phyloP scores from a whole-genome alignment of 1,140 invertebrate genomes.

The Cyrtorhinus lividipennis region DNA sequence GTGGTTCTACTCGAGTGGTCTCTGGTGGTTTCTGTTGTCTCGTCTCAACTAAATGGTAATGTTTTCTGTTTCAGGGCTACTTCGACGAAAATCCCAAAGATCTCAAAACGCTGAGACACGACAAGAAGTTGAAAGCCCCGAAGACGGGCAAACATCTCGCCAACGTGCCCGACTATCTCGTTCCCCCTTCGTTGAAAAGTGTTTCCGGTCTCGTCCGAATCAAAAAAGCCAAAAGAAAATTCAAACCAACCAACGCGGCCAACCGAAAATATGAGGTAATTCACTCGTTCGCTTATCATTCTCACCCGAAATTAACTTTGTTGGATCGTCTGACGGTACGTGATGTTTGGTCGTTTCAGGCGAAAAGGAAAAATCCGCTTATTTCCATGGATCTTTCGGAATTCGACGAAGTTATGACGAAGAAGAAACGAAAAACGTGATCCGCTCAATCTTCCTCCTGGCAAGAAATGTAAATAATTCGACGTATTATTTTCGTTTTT shows the following conservation, averaged over 20 bases:
- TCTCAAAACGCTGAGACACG: slow-evolving; percentile 73
- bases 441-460: slow-evolving; percentile 38
- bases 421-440: neutral
- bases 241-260: neutral
- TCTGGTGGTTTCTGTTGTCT: too few species aligned
- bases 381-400: neutral
- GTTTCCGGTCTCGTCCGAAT: slow-evolving; percentile 13
- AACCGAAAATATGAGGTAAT: slow-evolving; percentile 16
- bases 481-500: too few species aligned
- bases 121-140: slow-evolving; percentile 79
- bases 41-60: too few species aligned
- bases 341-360: neutral
- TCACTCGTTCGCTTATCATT: neutral
- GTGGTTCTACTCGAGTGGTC: too few species aligned
- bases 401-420: slow-evolving; percentile 1
- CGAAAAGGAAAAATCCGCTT: neutral
- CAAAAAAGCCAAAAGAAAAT: slow-evolving; percentile 7
- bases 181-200: slow-evolving; percentile 49
- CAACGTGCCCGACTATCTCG: slow-evolving; percentile 88
- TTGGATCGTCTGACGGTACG: too few species aligned
- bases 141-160: slow-evolving; percentile 70
- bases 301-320: too few species aligned
- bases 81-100: slow-evolving; percentile 93
- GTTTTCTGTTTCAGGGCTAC: slow-evolving; percentile 55
- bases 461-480: too few species aligned